These are phyloP conservation scores for Steatocranus sp. DNA, from an alignment of 2,797 vertebrate species.

Conservation along the genomic window DNA sequence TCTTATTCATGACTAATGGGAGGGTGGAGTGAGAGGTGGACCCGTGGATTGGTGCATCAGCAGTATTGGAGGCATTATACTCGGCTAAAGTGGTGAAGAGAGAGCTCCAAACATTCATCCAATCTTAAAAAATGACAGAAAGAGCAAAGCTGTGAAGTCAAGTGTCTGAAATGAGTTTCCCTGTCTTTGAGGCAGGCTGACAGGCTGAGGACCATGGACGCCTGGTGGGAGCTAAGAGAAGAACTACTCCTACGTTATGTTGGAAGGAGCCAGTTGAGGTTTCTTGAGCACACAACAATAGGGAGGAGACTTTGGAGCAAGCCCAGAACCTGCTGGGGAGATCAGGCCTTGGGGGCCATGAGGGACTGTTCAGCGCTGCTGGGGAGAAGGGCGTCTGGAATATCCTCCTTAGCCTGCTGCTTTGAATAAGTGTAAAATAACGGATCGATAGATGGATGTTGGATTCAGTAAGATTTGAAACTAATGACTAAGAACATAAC, in stretches of 20 bases:
- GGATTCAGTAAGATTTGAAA: not conserved
- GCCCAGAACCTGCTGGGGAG: rapidly evolving
- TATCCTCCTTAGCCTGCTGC: rapidly evolving
- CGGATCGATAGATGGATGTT: not conserved
- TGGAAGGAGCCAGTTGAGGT: not conserved
- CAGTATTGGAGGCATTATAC: not conserved
- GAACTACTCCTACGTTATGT: not conserved
- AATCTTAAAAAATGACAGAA: not conserved
- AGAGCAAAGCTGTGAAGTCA: not conserved
- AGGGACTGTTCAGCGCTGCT: rapidly evolving
- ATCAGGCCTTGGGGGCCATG: rapidly evolving
- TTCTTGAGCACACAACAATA: not conserved
- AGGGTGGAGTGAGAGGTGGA: not conserved
- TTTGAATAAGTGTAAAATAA: not conserved
- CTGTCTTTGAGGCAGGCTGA: not conserved
- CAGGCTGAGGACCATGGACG: not conserved
- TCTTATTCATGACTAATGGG: not conserved
- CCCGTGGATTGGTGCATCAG: not conserved
- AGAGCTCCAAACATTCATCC: not conserved
- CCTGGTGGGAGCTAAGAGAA: not conserved
- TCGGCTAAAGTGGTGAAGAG: not conserved
- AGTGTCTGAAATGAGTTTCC: not conserved
- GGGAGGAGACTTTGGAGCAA: not conserved
- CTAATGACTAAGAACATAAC: not conserved
- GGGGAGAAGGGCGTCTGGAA: rapidly evolving